phyloP scores from a whole-genome alignment of 1,140 invertebrate species.

The Pinna nobilis region DNA sequence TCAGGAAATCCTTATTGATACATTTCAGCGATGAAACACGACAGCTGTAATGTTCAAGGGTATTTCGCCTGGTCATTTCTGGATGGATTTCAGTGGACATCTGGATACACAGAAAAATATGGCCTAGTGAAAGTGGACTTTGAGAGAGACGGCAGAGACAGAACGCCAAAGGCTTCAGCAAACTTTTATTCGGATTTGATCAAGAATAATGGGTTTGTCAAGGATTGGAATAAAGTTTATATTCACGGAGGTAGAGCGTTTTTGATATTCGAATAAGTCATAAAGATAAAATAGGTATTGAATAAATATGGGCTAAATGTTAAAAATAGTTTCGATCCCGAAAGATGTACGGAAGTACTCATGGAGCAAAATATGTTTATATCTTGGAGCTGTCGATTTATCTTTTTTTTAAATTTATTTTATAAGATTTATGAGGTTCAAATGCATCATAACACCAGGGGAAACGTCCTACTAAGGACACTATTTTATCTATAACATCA shows the following conservation, averaged over 20 bases:
- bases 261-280: no score
- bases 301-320: no score
- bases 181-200: constrained; percentile 55
- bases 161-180: constrained; percentile 85
- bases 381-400: no score
- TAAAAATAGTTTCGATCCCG: no score
- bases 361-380: no score
- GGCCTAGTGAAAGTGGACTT: constrained; percentile 86
- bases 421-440: no score
- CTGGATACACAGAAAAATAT: constrained; percentile 78
- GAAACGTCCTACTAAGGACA: no score
- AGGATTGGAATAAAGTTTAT: constrained; percentile 30
- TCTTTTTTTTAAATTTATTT: no score
- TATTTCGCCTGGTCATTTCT: constrained; percentile 85
- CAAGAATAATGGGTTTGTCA: constrained; percentile 57
- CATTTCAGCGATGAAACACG: constrained; percentile 58
- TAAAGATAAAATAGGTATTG: no score
- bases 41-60: constrained; percentile 80
- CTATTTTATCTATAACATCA: constrained; percentile 35
- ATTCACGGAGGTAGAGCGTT: no score
- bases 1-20: constrained; percentile 23
- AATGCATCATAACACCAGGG: no score
- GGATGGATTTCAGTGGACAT: constrained; percentile 88
- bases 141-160: constrained; percentile 78
- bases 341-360: no score